Percentiles rank a stretch among this genome's conserved stretches.
phyloP scores from a whole-genome alignment of 2,888 invertebrate species.

The Eupithecia tripunctaria region DNA sequence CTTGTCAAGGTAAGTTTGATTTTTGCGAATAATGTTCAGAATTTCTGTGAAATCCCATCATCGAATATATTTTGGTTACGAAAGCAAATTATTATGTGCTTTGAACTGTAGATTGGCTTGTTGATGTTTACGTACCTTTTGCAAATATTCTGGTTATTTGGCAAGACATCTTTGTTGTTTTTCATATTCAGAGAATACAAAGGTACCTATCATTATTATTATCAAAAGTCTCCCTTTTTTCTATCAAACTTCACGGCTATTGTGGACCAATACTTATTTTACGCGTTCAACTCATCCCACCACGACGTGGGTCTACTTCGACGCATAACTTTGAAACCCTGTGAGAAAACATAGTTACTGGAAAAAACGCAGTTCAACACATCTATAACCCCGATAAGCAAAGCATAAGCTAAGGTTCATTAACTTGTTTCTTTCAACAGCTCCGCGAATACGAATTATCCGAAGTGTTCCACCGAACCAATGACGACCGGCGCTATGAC shows the following conservation, averaged over 20 bases:
- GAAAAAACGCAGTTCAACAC: background rate
- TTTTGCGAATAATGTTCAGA: background rate
- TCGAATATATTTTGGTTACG: background rate
- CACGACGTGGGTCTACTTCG: background rate
- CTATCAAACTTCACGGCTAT: background rate
- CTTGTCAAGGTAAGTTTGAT: background rate
- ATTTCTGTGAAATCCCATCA: background rate
- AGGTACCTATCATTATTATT: too few species aligned
- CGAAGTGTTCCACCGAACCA: slow-evolving; percentile 93
- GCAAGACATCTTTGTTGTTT: background rate
- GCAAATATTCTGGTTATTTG: background rate
- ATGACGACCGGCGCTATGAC: slow-evolving; percentile 91
- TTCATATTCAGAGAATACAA: background rate
- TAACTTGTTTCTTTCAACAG: slow-evolving; percentile 71
- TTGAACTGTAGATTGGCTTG: background rate
- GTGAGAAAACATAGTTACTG: too few species aligned
- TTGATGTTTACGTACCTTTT: background rate
- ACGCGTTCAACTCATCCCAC: background rate
- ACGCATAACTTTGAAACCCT: background rate
- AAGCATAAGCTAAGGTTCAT: background rate
- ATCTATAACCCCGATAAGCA: background rate
- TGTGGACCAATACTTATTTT: background rate
- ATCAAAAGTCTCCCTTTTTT: background rate
- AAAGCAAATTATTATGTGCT: background rate
- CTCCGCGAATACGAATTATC: slow-evolving; percentile 94